These are phyloP conservation scores for Amazona guildingii DNA, from an alignment of 2,113 vertebrate genomes.

Conservation along the genomic window DNA sequence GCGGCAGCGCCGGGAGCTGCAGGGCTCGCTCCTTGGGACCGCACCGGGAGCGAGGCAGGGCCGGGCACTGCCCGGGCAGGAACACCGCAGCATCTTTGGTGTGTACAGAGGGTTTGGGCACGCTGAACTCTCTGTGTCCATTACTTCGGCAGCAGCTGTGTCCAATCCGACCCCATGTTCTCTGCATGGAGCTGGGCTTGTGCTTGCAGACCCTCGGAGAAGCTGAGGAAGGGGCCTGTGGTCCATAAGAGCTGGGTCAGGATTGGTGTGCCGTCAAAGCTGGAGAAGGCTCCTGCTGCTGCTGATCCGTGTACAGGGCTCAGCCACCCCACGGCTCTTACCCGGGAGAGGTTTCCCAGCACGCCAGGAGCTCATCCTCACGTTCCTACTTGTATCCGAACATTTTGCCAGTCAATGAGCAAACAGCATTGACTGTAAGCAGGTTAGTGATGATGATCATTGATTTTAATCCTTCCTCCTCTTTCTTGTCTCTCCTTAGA, in stretches of 20 bases:
- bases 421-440: not conserved
- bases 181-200: not conserved
- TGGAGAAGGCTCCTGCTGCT: not conserved
- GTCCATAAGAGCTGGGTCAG: not conserved
- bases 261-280: rapidly evolving
- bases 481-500: conserved; percentile 59
- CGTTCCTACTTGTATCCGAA: rapidly evolving
- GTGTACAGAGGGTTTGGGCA: not conserved
- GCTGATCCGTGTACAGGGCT: not conserved
- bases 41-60: not conserved
- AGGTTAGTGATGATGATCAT: not conserved
- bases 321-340: rapidly evolving
- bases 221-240: rapidly evolving
- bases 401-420: not conserved
- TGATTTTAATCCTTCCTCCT: conserved; percentile 54
- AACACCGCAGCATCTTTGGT: not conserved
- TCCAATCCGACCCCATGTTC: rapidly evolving
- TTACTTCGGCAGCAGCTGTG: not conserved
- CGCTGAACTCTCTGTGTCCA: not conserved
- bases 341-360: not conserved
- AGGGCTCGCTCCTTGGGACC: not conserved
- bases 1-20: rapidly evolving
- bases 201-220: rapidly evolving
- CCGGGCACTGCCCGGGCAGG: not conserved
- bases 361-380: not conserved